phyloP scores from a whole-genome alignment of 1,140 invertebrate genomes.

The Stegodyphus mimosarum region DNA sequence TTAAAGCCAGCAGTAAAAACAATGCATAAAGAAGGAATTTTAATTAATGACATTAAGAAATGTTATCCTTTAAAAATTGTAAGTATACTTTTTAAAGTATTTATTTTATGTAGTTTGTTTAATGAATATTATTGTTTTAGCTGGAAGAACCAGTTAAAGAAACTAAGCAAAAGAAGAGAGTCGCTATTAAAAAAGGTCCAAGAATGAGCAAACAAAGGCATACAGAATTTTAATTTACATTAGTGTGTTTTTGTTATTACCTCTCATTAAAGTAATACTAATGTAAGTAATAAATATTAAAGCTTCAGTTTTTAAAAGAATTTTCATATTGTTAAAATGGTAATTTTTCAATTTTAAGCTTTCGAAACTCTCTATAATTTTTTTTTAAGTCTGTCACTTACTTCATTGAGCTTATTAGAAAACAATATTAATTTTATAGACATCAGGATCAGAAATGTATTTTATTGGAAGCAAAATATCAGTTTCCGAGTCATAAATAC shows the following conservation, averaged over 20 bases:
- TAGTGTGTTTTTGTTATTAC: background rate
- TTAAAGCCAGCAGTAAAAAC: background rate
- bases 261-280: background rate
- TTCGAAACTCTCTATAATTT: background rate
- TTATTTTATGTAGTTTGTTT: background rate
- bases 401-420: background rate
- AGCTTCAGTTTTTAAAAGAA: background rate
- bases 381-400: background rate
- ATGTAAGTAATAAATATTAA: background rate
- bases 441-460: no score
- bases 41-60: background rate
- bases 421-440: background rate
- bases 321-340: background rate
- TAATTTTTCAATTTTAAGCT: background rate
- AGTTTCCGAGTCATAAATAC: no score
- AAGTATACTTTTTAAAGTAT: background rate
- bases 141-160: background rate
- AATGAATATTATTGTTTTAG: slow-evolving; percentile 3
- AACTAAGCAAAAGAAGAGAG: slow-evolving; percentile 16
- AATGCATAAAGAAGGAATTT: background rate
- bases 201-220: slow-evolving; percentile 33
- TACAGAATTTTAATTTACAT: slow-evolving; percentile 12
- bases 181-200: slow-evolving; percentile 30
- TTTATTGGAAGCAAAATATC: no score
- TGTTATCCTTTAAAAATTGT: background rate